Conservation (phyloP, 2,113 vertebrate genomes). For the Salvelinus namaycush region DNA sequence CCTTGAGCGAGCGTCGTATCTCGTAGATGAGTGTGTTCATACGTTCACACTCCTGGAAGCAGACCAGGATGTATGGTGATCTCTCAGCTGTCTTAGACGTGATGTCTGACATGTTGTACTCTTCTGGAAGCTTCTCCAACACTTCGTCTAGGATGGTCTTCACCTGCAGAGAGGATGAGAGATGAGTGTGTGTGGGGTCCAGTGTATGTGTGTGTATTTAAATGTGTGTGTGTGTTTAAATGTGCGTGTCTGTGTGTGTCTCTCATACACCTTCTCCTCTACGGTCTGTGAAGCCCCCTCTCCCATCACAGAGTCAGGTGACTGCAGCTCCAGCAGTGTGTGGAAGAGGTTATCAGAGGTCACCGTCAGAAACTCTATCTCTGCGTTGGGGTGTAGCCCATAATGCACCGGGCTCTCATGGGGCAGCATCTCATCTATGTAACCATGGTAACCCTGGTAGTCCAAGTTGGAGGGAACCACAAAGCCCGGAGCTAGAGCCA, state of each 20-base stretch:
- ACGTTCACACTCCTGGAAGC: slow-evolving; percentile 81
- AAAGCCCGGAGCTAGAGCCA: slow-evolving; percentile 71
- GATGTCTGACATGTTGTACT: slow-evolving; percentile 79
- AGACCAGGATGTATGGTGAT: slow-evolving; percentile 75
- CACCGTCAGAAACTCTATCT: slow-evolving; percentile 78
- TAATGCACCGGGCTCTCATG: slow-evolving; percentile 72
- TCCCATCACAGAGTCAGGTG: slow-evolving; percentile 69
- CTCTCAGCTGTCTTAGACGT: slow-evolving; percentile 73
- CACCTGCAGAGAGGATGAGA: slow-evolving; percentile 58
- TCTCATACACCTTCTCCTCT: slow-evolving; percentile 79
- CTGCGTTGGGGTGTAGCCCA: slow-evolving; percentile 74
- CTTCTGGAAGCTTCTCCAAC: slow-evolving; percentile 75
- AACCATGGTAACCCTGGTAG: slow-evolving; percentile 77
- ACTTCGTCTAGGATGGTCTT: slow-evolving; percentile 74
- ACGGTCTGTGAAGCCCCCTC: slow-evolving; percentile 74
- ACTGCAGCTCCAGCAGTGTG: slow-evolving; percentile 82
- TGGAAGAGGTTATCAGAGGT: slow-evolving; percentile 78
- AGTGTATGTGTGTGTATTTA: background rate
- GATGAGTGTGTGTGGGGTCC: background rate
- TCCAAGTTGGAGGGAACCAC: slow-evolving; percentile 77
- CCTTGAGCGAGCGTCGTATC: slow-evolving; percentile 74
- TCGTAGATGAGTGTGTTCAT: slow-evolving; percentile 72
- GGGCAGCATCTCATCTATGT: slow-evolving; percentile 75
- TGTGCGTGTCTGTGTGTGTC: background rate
- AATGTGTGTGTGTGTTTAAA: background rate